A percentile compares a stretch with the other conserved stretches of the same genome.
Evolutionary conservation across 2,888 invertebrate genomes (phyloP).

Genomic region (Polyploca ridens): DNA sequence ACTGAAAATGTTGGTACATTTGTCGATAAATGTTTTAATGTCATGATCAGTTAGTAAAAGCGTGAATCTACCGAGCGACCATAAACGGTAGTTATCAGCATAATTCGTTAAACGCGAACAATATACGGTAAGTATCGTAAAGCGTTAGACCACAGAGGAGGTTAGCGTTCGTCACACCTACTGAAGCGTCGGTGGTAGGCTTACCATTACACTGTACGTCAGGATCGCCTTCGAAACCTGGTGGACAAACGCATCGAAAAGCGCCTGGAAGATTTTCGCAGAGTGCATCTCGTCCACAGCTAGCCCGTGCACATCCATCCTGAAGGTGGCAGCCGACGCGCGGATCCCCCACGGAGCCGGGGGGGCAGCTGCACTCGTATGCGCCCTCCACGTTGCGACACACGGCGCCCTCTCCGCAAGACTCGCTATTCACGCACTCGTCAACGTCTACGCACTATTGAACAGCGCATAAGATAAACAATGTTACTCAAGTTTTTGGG

Average conservation of each 20-base stretch:
- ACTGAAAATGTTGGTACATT: conserved; percentile 55
- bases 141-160: conserved; percentile 74
- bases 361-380: conserved; percentile 93
- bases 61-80: conserved; percentile 76
- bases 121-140: conserved; percentile 52
- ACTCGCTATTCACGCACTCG: conserved; percentile 89
- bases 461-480: neutral
- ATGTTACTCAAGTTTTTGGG: neutral
- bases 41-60: conserved; percentile 72
- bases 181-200: conserved; percentile 42
- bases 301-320: conserved; percentile 89
- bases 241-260: conserved; percentile 92
- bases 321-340: conserved; percentile 89
- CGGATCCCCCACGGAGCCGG: conserved; percentile 92
- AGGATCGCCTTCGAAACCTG: conserved; percentile 93
- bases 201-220: conserved; percentile 90
- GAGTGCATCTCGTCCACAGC: conserved; percentile 91
- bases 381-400: conserved; percentile 93
- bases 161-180: conserved; percentile 59
- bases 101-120: conserved; percentile 56
- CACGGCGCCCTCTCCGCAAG: conserved; percentile 91
- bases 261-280: conserved; percentile 92
- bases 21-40: conserved; percentile 49
- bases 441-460: conserved; percentile 91
- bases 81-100: conserved; percentile 77